Percentiles rank a stretch among this genome's conserved stretches.
Evolutionary conservation across 2,888 invertebrate species (phyloP).

Genomic region (Linnaemya tessellans): DNA sequence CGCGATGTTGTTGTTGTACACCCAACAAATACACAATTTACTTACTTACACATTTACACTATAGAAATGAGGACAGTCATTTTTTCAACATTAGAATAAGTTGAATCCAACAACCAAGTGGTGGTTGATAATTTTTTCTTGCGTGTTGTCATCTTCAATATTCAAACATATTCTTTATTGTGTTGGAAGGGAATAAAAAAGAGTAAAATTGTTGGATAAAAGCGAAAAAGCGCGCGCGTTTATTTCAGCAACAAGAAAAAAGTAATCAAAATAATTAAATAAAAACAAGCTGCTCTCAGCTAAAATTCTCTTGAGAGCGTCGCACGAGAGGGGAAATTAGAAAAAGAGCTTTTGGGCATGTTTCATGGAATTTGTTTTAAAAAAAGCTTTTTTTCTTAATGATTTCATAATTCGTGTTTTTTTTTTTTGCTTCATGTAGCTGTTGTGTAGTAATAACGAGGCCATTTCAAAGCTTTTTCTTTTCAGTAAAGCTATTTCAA

Average conservation of each 20-base stretch:
- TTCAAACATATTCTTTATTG: slow-evolving; percentile 19
- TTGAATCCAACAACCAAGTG: slow-evolving; percentile 48
- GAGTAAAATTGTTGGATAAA: slow-evolving; percentile 34
- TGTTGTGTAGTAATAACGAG: slow-evolving; percentile 64
- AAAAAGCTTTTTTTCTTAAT: slow-evolving; percentile 54
- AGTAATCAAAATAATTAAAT: neutral
- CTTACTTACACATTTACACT: slow-evolving; percentile 35
- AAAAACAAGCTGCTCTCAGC: slow-evolving; percentile 7
- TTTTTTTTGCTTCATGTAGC: slow-evolving; percentile 46
- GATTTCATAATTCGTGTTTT: slow-evolving; percentile 65
- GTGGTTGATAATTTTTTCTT: slow-evolving; percentile 55
- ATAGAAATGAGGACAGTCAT: slow-evolving; percentile 67
- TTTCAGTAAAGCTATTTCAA: slow-evolving; percentile 54
- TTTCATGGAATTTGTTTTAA: slow-evolving; percentile 53
- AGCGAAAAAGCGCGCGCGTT: slow-evolving; percentile 62
- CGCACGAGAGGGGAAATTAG: slow-evolving; percentile 22
- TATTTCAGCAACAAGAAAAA: slow-evolving; percentile 6
- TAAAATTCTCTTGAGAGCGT: neutral
- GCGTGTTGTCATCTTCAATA: slow-evolving; percentile 39
- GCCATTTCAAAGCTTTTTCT: slow-evolving; percentile 61
- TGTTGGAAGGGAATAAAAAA: slow-evolving; percentile 15
- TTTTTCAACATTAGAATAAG: slow-evolving; percentile 65
- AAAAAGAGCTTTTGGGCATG: slow-evolving; percentile 38
- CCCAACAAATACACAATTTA: slow-evolving; percentile 18
- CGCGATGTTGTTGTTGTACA: slow-evolving; percentile 34